Evolutionary conservation across 2,113 vertebrate genomes (phyloP).

Genomic region (Leucopsar rothschildi): DNA sequence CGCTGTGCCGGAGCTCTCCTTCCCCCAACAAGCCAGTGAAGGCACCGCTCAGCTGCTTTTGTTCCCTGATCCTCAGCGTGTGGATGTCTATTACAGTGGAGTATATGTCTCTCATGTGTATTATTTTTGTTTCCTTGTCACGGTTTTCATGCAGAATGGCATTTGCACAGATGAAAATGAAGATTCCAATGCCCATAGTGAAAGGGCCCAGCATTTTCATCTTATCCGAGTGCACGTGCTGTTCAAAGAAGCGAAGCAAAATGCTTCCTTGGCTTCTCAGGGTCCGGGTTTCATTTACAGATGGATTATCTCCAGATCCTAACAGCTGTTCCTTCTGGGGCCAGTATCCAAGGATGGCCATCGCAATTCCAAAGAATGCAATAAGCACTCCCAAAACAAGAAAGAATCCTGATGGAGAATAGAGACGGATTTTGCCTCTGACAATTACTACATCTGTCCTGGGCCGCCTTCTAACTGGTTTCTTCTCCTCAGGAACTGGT

Average conservation of each 20-base stretch:
- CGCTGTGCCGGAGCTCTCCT: slow-evolving; percentile 70
- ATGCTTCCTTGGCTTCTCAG: slow-evolving; percentile 67
- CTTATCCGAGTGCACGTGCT: slow-evolving; percentile 90
- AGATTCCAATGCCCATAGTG: slow-evolving; percentile 99
- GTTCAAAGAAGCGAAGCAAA: slow-evolving; percentile 87
- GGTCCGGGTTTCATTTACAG: slow-evolving; percentile 71
- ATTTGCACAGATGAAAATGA: slow-evolving; percentile 98
- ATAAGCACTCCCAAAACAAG: slow-evolving; percentile 91
- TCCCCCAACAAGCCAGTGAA: slow-evolving; percentile 73
- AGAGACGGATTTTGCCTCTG: slow-evolving; percentile 90
- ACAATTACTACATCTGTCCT: slow-evolving; percentile 92
- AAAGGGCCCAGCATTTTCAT: slow-evolving; percentile 99
- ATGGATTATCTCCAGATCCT: slow-evolving; percentile 42
- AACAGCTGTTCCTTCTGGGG: slow-evolving; percentile 81
- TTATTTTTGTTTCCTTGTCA: slow-evolving; percentile 97
- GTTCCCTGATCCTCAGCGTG: slow-evolving; percentile 84
- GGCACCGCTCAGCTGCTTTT: slow-evolving; percentile 79
- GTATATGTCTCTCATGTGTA: slow-evolving; percentile 99
- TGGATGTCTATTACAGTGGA: slow-evolving; percentile 98
- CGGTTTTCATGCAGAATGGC: slow-evolving; percentile 97
- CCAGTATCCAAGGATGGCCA: slow-evolving; percentile 98
- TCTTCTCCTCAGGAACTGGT: slow-evolving; percentile 71
- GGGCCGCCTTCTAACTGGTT: slow-evolving; percentile 80
- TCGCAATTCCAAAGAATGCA: slow-evolving; percentile 87
- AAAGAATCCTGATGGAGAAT: slow-evolving; percentile 94